Conservation (phyloP, 2,113 vertebrate genomes). For the Glaucomys volans region DNA sequence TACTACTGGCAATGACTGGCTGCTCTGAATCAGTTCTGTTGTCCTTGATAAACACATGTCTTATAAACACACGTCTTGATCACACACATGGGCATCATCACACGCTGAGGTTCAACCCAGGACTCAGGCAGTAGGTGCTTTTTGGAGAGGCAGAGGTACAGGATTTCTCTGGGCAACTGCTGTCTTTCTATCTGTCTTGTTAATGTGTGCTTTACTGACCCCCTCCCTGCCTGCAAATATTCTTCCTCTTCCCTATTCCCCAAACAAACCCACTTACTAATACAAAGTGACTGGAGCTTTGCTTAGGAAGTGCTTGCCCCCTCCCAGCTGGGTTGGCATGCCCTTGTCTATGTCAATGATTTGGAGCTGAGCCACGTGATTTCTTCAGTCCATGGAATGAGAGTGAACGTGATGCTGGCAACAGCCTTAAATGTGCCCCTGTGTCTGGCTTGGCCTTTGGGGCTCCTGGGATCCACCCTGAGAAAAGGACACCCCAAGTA, state of each 20-base stretch:
- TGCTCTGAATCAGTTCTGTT: neutral
- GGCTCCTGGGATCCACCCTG: neutral
- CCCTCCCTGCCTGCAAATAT: neutral
- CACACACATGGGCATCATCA: neutral
- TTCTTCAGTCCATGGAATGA: neutral
- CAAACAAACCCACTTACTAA: neutral
- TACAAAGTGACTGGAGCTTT: neutral
- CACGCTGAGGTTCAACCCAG: neutral
- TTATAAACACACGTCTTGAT: neutral
- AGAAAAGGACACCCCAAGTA: neutral
- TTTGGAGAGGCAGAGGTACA: neutral
- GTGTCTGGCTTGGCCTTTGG: neutral
- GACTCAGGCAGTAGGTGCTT: neutral
- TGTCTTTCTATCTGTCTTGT: neutral
- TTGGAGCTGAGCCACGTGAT: neutral
- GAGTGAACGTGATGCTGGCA: neutral
- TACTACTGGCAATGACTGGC: neutral
- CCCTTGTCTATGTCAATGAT: neutral
- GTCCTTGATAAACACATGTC: neutral
- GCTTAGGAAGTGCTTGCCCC: neutral
- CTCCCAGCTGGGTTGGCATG: neutral
- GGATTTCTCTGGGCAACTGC: neutral
- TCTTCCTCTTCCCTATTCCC: neutral
- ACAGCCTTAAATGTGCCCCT: neutral
- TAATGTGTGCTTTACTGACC: neutral